A percentile compares a stretch with the other conserved stretches of the same genome.
Conservation (phyloP, 1,140 invertebrate species). For the Micrasema minimum region DNA sequence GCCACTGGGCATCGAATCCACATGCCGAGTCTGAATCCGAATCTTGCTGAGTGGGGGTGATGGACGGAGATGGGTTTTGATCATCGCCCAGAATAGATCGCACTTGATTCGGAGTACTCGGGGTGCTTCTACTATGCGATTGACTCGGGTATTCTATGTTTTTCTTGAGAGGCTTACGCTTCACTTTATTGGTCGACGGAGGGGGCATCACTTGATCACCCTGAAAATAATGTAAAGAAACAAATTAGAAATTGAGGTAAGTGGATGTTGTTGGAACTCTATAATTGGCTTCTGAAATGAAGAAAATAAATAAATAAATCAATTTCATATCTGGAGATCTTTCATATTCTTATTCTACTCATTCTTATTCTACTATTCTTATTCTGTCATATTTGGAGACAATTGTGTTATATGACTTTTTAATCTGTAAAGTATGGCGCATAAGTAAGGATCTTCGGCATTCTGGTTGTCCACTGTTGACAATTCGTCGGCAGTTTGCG, state of each 20-base stretch:
- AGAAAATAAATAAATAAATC: not conserved
- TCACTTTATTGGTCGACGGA: conserved; percentile 40
- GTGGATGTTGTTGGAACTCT: not conserved
- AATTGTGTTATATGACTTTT: too few relatives aligned
- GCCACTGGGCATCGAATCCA: conserved; percentile 81
- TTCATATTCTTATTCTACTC: too few relatives aligned
- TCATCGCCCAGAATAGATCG: conserved; percentile 34
- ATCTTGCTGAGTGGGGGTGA: conserved; percentile 63
- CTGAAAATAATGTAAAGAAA: conserved; percentile 1
- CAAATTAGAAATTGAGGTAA: not conserved
- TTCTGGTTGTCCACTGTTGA: not conserved
- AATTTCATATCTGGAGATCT: too few relatives aligned
- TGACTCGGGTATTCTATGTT: too few relatives aligned
- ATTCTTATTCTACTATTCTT: not conserved
- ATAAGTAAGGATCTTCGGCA: not conserved
- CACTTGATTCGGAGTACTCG: conserved; percentile 71
- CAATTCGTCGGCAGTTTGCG: too few relatives aligned
- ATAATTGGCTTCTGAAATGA: not conserved
- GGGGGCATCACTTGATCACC: conserved; percentile 22
- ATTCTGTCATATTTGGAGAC: not conserved
- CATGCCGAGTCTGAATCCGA: conserved; percentile 85
- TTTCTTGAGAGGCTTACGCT: conserved; percentile 35
- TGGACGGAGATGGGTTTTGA: conserved; percentile 13
- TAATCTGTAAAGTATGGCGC: not conserved
- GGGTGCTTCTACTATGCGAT: conserved; percentile 67